Base-by-base conservation (phyloP, 2,888 invertebrate genomes). In the Hirtodrosophila trivittata region DNA sequence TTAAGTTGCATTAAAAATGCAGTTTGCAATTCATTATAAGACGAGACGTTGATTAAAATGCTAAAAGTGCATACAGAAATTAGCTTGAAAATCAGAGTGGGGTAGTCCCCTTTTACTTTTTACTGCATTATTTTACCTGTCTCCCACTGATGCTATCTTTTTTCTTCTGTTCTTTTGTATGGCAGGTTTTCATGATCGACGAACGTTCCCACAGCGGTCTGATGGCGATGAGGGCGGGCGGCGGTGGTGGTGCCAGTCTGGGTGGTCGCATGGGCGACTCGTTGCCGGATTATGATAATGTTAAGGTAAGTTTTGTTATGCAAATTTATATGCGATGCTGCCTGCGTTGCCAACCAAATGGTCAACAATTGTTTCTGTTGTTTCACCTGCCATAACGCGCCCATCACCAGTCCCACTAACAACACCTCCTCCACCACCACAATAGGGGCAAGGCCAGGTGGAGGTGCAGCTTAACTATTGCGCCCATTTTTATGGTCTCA, bases 281-380 rank as follows among this genome's bases (percentile, higher is more conserved):
- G 90, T 91, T 92, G 85, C 93, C 92, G 78, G 94, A 92, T 91
- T 95, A 94, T 90, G 95, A 95, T 75, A 95, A 95, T 89, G 92
- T 94, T 75, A 93, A 93, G 93, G 93, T 90, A 88, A 87, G 87
- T 80, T 83, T 75, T 83, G 66, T 71, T 78, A 83, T 84, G 78
- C 82, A 83, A 85, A 83, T 85, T 51, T 16, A 45, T 45, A 35
- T 25, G 35, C 35, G 66, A n/a, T n/a, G n/a, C 42, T 39, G 10
- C 28, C 35, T n/a, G 25, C 32, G 32, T 37, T 50, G 37, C 54
- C 47, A 64, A 14, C 46, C 59, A 58, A 71, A 66, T 60, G 69
- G 74, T 63, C 73, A 74, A 63, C 70, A 63, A 64, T 67, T 56
- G 57, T 63, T n/a, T n/a, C n/a, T n/a, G n/a, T n/a, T n/a, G n/a